Conservation (phyloP, 2,888 invertebrate species). For the Octonoba sinensis region DNA sequence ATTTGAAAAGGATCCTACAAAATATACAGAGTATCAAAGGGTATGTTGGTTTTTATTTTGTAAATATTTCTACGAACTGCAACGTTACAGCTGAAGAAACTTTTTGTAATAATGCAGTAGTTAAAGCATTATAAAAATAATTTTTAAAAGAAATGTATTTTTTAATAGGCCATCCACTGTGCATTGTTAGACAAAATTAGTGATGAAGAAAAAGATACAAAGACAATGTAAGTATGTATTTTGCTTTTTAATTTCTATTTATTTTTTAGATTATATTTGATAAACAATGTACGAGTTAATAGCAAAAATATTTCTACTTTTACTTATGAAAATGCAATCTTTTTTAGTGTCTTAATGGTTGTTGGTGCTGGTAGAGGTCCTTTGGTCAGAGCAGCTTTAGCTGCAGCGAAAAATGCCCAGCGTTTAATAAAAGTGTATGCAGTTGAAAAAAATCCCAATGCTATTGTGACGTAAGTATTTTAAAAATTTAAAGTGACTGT, state of each 20-base stretch:
- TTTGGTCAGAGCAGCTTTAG: conserved; percentile 87
- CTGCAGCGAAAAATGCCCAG: conserved; percentile 81
- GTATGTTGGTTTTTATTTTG: conserved; percentile 42
- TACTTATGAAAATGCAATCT: neutral
- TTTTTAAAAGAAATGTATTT: neutral
- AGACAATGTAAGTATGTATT: conserved; percentile 73
- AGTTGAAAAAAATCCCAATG: conserved; percentile 98
- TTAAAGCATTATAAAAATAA: too few species aligned
- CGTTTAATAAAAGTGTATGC: conserved; percentile 87
- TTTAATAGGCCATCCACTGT: conserved; percentile 81
- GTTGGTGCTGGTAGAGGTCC: conserved; percentile 97
- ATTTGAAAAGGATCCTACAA: conserved; percentile 97
- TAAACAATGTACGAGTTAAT: neutral
- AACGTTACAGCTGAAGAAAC: too few species aligned
- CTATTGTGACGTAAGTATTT: conserved; percentile 80
- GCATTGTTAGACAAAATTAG: conserved; percentile 79
- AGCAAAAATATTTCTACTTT: neutral
- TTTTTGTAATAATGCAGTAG: too few species aligned
- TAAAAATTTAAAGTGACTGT: too few species aligned
- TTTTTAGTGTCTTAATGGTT: conserved; percentile 80
- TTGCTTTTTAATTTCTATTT: neutral
- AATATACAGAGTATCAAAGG: conserved; percentile 83
- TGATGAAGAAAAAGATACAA: conserved; percentile 73
- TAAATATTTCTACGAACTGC: neutral
- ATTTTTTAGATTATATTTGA: neutral